Base-by-base conservation (phyloP, 2,113 vertebrate species). In the Conger conger region DNA sequence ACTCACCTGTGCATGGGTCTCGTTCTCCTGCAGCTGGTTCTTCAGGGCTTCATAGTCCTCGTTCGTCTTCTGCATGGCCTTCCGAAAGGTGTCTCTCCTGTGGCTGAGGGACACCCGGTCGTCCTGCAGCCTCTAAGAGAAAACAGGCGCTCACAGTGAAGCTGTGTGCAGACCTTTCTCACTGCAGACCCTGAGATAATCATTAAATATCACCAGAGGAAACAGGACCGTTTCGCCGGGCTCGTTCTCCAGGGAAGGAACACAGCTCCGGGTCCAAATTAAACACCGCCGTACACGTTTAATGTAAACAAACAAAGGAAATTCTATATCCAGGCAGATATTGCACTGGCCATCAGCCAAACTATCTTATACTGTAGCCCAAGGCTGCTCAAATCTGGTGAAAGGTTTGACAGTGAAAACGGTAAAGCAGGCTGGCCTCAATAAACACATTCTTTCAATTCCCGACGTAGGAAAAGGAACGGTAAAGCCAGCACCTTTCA, bases 1-100 rank as follows among this genome's bases (percentile, higher is more conserved):
- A 40, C 90, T 33, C 80, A 99, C 98, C 97, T 99, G 97, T 86
- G 96, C 91, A 76, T 99, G 96, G 1, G 97, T 99, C 92, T 99
- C 98, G 23, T 98, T 98, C 63, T 99, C 98, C 50, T 97, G 94
- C 8, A 99, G 92, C 30, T 96, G 96, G 63, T 85, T 92, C 88
- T 96, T 97, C 37, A 98, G 89, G 16, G 85, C 84, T 83, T 99
- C 97, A 35, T 94, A 93, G 42, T 96, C 93, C 76, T 82, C 57
- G 45, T 94, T 96, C 89, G 96, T 91, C 16, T 92, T 93, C 81
- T 96, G 94, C 91, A 96, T 90, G 89, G 95, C 92, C 92, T 97
- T 96, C 84, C 93, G 95, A 88, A 98, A 97, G 40, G 94, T 91
- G 83, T 91, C 88, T 82, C 87, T 95, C 23, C 76, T 90, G 83